These are phyloP conservation scores for Sclerurus mexicanus DNA, from an alignment of 2,113 vertebrate genomes.

Conservation along the genomic window DNA sequence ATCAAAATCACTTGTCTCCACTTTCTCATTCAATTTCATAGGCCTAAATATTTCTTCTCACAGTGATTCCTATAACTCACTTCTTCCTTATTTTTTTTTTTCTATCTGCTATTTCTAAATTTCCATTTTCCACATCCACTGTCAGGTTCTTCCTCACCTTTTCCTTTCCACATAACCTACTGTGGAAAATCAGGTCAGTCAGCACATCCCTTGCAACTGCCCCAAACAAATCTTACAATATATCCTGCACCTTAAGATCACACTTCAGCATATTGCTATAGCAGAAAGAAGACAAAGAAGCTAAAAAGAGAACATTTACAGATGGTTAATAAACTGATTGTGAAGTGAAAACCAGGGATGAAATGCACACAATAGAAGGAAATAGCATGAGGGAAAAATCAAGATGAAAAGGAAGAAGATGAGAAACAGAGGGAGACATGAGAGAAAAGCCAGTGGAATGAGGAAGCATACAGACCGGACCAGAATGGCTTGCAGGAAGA, in stretches of 20 bases:
- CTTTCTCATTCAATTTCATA: neutral
- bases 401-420: neutral
- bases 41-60: neutral
- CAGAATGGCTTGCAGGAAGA: neutral
- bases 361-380: neutral
- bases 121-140: neutral
- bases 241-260: neutral
- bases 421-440: neutral
- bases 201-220: accelerated
- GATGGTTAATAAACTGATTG: neutral
- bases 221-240: neutral
- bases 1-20: neutral
- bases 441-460: neutral
- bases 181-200: neutral
- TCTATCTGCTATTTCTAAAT: neutral
- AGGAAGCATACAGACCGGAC: neutral
- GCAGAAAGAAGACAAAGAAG: neutral
- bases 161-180: neutral
- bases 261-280: neutral
- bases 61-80: neutral
- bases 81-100: neutral
- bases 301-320: neutral
- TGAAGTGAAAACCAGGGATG: neutral
- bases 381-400: neutral
- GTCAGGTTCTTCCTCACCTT: neutral